phyloP scores from a whole-genome alignment of 2,888 invertebrate genomes.

The Prosapia bicincta region DNA sequence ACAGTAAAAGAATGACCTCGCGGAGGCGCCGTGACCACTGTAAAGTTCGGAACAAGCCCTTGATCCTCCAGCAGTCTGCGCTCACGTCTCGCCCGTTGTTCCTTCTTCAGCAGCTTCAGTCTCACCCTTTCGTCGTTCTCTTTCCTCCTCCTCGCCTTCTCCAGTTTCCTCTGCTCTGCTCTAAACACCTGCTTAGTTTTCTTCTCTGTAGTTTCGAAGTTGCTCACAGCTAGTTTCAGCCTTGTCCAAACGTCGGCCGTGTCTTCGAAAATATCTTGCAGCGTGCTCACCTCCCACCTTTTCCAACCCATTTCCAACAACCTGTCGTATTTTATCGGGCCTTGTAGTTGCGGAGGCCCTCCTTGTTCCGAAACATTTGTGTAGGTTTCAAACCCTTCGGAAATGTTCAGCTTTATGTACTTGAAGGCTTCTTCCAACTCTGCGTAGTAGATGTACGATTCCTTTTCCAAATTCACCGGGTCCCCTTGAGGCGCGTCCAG shows the following conservation, averaged over 20 bases:
- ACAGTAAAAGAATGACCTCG: neutral
- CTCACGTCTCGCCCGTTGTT: neutral
- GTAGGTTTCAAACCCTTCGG: neutral
- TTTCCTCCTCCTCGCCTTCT: neutral
- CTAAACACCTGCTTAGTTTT: neutral
- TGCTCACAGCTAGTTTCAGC: neutral
- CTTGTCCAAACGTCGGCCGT: neutral
- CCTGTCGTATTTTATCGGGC: neutral
- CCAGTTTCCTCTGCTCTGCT: neutral
- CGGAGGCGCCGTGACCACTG: neutral
- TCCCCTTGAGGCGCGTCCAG: neutral
- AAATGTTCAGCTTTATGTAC: neutral
- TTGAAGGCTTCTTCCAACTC: neutral
- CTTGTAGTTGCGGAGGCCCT: conserved; percentile 7
- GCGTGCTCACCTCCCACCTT: neutral
- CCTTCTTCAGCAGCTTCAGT: neutral
- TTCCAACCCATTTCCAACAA: neutral
- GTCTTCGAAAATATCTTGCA: neutral
- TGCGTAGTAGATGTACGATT: neutral
- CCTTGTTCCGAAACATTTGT: neutral
- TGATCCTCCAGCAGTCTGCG: neutral
- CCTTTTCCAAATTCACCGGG: neutral
- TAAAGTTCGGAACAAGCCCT: neutral
- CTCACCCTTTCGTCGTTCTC: neutral
- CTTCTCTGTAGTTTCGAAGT: neutral